Evolutionary conservation across 2,113 vertebrate genomes (phyloP), one percentile per base, ranked within the genome.

Genomic region (Epinephelus cyanopodus): DNA sequence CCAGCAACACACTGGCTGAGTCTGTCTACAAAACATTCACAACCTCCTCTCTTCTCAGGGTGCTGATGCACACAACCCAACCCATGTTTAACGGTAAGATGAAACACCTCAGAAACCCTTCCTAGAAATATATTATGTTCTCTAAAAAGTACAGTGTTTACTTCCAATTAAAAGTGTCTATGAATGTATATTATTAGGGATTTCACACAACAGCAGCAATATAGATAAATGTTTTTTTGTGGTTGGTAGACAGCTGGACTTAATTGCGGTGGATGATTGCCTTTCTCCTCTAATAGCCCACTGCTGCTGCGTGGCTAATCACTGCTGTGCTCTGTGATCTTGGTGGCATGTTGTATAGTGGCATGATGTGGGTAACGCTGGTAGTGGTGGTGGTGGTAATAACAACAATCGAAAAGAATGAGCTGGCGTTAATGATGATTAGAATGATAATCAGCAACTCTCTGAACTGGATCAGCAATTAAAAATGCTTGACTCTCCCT

Each of bases 41-140:
- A 92, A 94, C 92, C 88, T 88, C 93, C 0, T 94, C 96, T 79
- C 86, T 94, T 87, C 92, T 87, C 88, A 75, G 93, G 91, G 95
- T 94, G 79, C 89, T 96, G 86, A 95, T 93, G 87, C 96, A 97
- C 89, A 98, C 98, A 77, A 99, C 97, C 85, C 97, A 97, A 75
- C 96, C 97, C 17, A 88, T 97, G 79, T 97, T 95, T 93, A 98
- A 96, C 86, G 97, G 98, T 99, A 96, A 97, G 96, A 94, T 3
- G 1, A 63, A 21, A 25, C 13, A 48, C 50, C 18, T 7, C 14
- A 53, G 5, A 57, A 25, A 12, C 21, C 17, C 5, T 42, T 6
- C 64, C 13, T 11, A 1, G 3, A 19, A 18, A 11, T 19, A n/a
- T 5, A 12, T n/a, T 42, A 8, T 1, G 5, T 74, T 37, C 33